These are phyloP conservation scores for Scopus umbretta DNA, from an alignment of 2,113 vertebrate genomes.

Conservation along the genomic window DNA sequence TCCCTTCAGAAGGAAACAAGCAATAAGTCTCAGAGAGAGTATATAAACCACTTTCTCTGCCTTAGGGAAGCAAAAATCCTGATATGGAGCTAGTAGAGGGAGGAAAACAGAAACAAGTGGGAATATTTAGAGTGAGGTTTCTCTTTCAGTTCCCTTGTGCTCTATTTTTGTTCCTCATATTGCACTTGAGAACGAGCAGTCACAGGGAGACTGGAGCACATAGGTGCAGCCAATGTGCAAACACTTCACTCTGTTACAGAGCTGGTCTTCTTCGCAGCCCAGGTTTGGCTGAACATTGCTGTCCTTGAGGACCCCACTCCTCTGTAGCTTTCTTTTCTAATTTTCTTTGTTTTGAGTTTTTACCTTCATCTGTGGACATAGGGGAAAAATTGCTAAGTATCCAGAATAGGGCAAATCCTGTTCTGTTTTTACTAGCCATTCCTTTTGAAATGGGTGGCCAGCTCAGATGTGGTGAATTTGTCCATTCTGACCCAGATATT, in stretches of 20 bases:
- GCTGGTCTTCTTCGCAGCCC: neutral
- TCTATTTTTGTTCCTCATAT: neutral
- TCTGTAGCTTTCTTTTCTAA: neutral
- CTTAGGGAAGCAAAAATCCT: neutral
- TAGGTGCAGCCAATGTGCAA: neutral
- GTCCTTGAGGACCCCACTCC: neutral
- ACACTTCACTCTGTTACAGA: neutral
- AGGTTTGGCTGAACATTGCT: neutral
- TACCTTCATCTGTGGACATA: neutral
- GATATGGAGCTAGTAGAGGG: neutral
- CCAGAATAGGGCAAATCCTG: neutral
- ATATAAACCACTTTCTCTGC: neutral
- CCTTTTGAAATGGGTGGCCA: neutral
- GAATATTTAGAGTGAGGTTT: slow-evolving; percentile 42
- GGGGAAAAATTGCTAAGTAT: neutral
- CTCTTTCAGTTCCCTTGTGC: slow-evolving; percentile 44
- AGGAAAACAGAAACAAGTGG: slow-evolving; percentile 37
- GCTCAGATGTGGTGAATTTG: neutral
- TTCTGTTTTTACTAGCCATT: neutral
- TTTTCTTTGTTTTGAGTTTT: neutral
- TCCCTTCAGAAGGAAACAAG: neutral
- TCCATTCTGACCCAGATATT: neutral
- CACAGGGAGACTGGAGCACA: rapidly evolving
- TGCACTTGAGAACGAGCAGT: neutral
- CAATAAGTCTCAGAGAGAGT: neutral